phyloP scores from a whole-genome alignment of 1,140 invertebrate genomes.

The Drosophila truncata region DNA sequence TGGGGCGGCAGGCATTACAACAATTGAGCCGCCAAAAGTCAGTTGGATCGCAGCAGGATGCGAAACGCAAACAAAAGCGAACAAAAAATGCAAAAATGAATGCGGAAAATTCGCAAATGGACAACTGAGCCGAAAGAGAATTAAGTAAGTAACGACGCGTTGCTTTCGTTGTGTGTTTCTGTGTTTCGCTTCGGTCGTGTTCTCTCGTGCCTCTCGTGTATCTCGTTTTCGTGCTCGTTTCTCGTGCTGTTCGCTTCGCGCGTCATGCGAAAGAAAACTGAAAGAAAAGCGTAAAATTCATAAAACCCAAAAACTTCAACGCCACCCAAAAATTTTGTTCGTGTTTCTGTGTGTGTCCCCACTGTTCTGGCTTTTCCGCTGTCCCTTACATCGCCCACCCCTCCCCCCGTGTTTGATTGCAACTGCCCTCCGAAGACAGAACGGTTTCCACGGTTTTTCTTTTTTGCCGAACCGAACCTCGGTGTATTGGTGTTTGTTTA shows the following conservation, averaged over 20 bases:
- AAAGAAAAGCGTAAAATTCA: slow-evolving; percentile 31
- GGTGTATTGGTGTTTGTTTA: slow-evolving; percentile 6
- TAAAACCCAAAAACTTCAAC: slow-evolving; percentile 26
- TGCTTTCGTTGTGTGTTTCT: slow-evolving; percentile 51
- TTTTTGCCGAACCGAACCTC: slow-evolving; percentile 42
- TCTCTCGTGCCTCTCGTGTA: slow-evolving; percentile 24
- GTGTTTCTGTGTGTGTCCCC: slow-evolving; percentile 31
- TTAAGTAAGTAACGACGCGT: slow-evolving; percentile 76
- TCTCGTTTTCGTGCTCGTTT: slow-evolving; percentile 22
- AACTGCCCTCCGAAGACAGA: slow-evolving; percentile 23
- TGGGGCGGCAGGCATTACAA: slow-evolving; percentile 4
- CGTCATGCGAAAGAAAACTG: slow-evolving; percentile 47
- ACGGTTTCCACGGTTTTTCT: slow-evolving; percentile 52
- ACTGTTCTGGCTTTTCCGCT: slow-evolving; percentile 25
- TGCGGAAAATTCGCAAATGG: slow-evolving; percentile 79
- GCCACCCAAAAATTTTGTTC: slow-evolving; percentile 5
- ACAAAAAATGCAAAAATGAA: slow-evolving; percentile 64
- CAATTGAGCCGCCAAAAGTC: slow-evolving; percentile 8
- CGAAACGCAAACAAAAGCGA: slow-evolving; percentile 31
- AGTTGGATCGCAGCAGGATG: slow-evolving; percentile 10
- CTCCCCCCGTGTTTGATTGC: slow-evolving; percentile 8
- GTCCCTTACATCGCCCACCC: background rate
- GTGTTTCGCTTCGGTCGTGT: slow-evolving; percentile 32
- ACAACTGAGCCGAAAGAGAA: slow-evolving; percentile 71
- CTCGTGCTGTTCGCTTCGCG: slow-evolving; percentile 26